Conservation (phyloP, 2,113 vertebrate species). For the Gymnobelideus leadbeateri region DNA sequence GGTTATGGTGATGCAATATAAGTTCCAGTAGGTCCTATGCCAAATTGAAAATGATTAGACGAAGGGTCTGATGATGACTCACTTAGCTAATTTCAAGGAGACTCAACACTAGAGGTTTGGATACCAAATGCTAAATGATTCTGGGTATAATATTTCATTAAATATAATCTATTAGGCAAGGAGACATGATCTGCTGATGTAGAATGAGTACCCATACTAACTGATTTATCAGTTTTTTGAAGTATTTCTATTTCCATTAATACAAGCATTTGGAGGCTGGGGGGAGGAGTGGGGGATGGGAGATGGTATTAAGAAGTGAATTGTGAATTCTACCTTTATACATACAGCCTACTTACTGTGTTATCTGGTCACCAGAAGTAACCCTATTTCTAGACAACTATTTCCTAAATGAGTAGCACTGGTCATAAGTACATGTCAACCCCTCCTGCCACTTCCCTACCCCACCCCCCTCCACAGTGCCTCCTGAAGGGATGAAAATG, state of each 20-base stretch:
- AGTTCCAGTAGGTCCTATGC: not conserved
- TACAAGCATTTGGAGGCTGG: not conserved
- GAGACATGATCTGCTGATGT: not conserved
- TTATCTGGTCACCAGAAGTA: not conserved
- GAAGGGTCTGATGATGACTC: not conserved
- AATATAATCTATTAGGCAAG: not conserved
- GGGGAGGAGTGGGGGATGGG: not conserved
- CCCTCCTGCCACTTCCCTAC: not conserved
- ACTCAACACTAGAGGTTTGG: not conserved
- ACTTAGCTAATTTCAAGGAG: not conserved
- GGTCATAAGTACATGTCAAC: not conserved
- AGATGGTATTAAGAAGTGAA: not conserved
- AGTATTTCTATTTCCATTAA: not conserved
- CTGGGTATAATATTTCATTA: not conserved
- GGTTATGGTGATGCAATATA: not conserved
- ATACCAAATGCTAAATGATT: not conserved
- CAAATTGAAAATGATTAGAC: not conserved
- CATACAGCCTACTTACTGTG: not conserved
- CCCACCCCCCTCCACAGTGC: not conserved
- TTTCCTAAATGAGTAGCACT: not conserved
- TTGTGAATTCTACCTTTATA: not conserved
- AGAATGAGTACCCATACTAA: not conserved
- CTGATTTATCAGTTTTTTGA: not conserved
- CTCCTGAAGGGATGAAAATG: not conserved
- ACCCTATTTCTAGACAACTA: not conserved